Evolutionary conservation across 2,888 invertebrate species (phyloP).

Genomic region (Mellilla xanthometata): DNA sequence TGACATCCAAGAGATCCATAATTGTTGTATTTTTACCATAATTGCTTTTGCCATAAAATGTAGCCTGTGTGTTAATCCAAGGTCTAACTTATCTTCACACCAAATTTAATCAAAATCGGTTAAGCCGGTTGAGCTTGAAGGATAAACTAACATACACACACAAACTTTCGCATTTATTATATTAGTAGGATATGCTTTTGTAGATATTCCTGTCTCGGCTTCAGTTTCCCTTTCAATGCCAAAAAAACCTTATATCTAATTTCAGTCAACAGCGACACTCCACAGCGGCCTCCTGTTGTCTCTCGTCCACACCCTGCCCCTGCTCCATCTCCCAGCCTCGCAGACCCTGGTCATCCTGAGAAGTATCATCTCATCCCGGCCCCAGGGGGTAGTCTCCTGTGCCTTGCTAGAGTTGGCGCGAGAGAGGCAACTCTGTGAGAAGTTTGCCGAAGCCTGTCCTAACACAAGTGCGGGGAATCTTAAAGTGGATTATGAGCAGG

Average conservation of each 20-base stretch:
- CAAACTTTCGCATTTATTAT: no score
- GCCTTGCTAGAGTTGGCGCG: constrained; percentile 41
- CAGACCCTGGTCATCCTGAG: constrained; percentile 33
- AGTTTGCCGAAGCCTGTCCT: constrained; percentile 44
- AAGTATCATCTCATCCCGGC: constrained; percentile 46
- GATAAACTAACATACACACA: no score
- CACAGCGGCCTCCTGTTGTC: constrained; percentile 59
- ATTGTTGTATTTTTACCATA: no score
- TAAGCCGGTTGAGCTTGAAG: no score
- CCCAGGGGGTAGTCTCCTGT: constrained; percentile 49
- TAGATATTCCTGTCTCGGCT: no score
- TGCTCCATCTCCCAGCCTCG: constrained; percentile 3
- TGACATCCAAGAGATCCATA: no score
- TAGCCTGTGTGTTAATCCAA: no score
- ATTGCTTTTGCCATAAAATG: no score
- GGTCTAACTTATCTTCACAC: no score
- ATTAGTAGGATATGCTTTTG: no score
- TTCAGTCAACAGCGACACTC: constrained; percentile 61
- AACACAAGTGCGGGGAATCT: constrained; percentile 49
- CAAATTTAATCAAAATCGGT: no score
- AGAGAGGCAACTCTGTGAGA: constrained; percentile 25
- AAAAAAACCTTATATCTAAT: constrained; percentile 25
- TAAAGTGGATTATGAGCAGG: constrained; percentile 68
- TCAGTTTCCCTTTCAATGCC: no score
- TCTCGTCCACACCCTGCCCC: constrained; percentile 30